Evolutionary conservation across 2,113 vertebrate species (phyloP).

Genomic region (Cromileptes altivelis): DNA sequence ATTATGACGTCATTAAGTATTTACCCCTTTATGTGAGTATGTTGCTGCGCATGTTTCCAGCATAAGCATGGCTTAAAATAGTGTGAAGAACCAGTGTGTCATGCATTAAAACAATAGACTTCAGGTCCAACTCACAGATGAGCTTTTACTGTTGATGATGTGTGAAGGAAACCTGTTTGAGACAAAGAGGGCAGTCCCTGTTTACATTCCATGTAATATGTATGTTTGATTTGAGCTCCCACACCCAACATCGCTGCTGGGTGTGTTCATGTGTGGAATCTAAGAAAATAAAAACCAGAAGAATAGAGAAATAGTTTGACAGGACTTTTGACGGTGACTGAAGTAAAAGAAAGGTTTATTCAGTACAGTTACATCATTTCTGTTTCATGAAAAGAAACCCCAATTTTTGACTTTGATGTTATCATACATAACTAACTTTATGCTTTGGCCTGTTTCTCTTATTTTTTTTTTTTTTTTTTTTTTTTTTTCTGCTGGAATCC

Average conservation of each 20-base stretch:
- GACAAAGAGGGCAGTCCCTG: not conserved
- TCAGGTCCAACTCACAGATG: not conserved
- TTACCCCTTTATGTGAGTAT: not conserved
- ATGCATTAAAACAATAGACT: too few relatives aligned
- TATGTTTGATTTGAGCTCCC: not conserved
- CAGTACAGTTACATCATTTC: too few relatives aligned
- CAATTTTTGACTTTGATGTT: too few relatives aligned
- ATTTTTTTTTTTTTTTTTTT: not conserved
- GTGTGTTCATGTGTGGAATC: not conserved
- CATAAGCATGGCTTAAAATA: not conserved
- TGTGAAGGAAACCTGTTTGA: not conserved
- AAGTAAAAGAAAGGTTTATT: too few relatives aligned
- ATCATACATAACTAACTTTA: not conserved
- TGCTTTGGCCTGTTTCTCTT: not conserved
- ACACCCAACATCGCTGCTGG: not conserved
- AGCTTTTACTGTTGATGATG: not conserved
- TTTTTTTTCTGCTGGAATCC: not conserved
- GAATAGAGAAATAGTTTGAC: not conserved
- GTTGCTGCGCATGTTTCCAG: not conserved
- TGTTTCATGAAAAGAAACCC: too few relatives aligned
- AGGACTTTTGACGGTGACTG: not conserved
- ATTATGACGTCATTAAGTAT: not conserved
- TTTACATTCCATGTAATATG: not conserved
- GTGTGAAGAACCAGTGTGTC: not conserved
- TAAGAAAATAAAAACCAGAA: not conserved